A percentile compares a stretch with the other conserved stretches of the same genome.
These are phyloP conservation scores for Aphelinus certus DNA, from an alignment of 1,140 invertebrate species.

Conservation along the genomic window DNA sequence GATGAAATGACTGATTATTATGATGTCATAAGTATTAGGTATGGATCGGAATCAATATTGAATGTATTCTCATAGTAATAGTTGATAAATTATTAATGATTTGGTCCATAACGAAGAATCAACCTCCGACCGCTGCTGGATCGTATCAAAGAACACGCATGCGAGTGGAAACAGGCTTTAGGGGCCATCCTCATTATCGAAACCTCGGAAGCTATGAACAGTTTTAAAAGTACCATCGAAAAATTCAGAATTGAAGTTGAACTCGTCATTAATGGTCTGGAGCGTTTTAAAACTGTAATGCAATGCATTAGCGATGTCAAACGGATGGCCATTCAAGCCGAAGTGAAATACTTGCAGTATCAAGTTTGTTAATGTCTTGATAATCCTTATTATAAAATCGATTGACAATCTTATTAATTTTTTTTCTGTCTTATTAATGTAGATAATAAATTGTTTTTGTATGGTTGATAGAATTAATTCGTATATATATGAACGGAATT, in stretches of 20 bases:
- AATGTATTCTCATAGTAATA: too few relatives aligned
- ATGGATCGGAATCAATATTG: too few relatives aligned
- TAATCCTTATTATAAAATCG: too few relatives aligned
- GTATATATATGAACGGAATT: too few relatives aligned
- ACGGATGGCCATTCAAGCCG: constrained; percentile 76
- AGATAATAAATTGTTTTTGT: too few relatives aligned
- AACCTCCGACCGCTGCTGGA: constrained; percentile 73
- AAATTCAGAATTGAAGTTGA: constrained; percentile 71
- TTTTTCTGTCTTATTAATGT: too few relatives aligned
- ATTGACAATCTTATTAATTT: too few relatives aligned
- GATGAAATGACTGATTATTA: constrained; percentile 68
- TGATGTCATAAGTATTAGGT: constrained; percentile 73
- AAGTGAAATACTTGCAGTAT: constrained; percentile 75
- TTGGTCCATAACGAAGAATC: constrained; percentile 59
- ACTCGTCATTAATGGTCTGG: constrained; percentile 77
- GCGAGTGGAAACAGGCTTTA: constrained; percentile 76
- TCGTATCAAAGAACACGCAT: constrained; percentile 73
- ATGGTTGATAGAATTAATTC: too few relatives aligned
- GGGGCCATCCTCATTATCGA: constrained; percentile 70
- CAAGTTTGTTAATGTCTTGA: constrained; percentile 55
- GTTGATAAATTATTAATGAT: constrained; percentile 10
- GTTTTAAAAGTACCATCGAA: constrained; percentile 71
- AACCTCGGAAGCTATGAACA: constrained; percentile 71
- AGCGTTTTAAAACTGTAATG: constrained; percentile 86
- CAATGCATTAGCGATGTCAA: constrained; percentile 81